Percentiles rank a stretch among this genome's conserved stretches.
phyloP scores from a whole-genome alignment of 1,140 invertebrate genomes.

The Tetragonula clypearis region DNA sequence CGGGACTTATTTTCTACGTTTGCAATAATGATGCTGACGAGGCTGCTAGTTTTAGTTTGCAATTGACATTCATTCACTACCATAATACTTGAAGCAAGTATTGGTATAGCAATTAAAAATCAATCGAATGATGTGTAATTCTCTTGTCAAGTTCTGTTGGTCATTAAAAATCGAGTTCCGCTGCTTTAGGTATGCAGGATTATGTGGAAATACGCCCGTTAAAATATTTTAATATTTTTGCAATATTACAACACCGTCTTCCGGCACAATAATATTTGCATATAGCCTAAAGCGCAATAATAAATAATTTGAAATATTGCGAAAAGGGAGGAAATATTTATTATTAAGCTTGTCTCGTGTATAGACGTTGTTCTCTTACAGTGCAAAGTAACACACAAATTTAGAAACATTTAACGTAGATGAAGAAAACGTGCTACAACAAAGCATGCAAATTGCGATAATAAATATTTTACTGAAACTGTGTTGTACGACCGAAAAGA shows the following conservation, averaged over 20 bases:
- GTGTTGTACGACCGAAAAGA: constrained; percentile 58
- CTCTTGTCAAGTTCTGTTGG: neutral
- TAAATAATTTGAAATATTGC: constrained; percentile 27
- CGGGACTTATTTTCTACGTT: neutral
- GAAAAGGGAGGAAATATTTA: constrained; percentile 33
- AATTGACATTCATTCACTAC: neutral
- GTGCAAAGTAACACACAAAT: constrained; percentile 38
- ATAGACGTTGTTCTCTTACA: constrained; percentile 47
- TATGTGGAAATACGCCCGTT: constrained; percentile 61
- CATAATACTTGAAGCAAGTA: neutral
- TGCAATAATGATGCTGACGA: neutral
- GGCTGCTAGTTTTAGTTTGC: neutral
- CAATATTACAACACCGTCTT: constrained; percentile 76
- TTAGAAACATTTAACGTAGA: constrained; percentile 35
- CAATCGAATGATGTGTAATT: neutral
- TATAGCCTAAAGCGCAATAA: constrained; percentile 64
- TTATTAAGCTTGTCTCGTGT: constrained; percentile 55
- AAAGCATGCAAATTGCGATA: constrained; percentile 60
- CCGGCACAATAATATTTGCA: constrained; percentile 69
- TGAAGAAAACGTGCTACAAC: constrained; percentile 49
- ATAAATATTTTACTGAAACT: constrained; percentile 52
- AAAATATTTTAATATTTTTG: constrained; percentile 73
- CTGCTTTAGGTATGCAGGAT: constrained; percentile 54
- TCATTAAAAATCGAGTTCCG: constrained; percentile 1
- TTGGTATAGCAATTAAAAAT: neutral